Conservation (phyloP, 2,888 invertebrate genomes). For the Brenthis ino region DNA sequence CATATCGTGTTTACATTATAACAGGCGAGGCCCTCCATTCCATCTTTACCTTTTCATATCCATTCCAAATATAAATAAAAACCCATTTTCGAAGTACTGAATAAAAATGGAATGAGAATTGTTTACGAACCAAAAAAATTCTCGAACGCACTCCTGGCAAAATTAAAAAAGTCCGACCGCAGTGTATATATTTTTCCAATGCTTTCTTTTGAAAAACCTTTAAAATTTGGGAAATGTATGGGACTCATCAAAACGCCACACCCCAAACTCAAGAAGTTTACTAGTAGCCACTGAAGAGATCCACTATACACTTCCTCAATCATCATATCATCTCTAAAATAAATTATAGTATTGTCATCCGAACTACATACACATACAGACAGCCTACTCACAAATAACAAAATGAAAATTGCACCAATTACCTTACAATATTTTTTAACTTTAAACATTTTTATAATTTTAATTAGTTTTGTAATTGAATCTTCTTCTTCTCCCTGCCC, state of each 20-base stretch:
- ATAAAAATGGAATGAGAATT: constrained; percentile 1
- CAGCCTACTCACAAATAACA: no score
- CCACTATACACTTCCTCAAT: no score
- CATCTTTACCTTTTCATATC: constrained; percentile 16
- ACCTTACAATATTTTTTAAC: no score
- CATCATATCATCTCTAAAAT: no score
- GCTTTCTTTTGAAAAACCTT: background rate
- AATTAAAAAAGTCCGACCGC: constrained; percentile 13
- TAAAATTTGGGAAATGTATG: background rate
- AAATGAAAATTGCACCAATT: no score
- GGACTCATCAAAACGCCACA: background rate
- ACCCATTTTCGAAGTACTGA: constrained; percentile 2
- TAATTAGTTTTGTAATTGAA: no score
- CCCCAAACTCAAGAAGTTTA: no score
- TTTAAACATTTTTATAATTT: no score
- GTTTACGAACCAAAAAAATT: background rate
- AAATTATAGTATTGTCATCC: no score
- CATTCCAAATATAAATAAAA: constrained; percentile 16
- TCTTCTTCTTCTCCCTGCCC: no score
- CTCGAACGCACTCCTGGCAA: background rate
- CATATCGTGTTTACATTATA: constrained; percentile 40
- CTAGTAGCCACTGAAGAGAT: no score
- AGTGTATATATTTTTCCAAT: background rate
- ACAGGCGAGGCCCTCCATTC: constrained; percentile 32
- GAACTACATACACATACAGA: no score